These are phyloP conservation scores for Propithecus deckenii DNA, from an alignment of 2,797 vertebrate species.

Conservation along the genomic window DNA sequence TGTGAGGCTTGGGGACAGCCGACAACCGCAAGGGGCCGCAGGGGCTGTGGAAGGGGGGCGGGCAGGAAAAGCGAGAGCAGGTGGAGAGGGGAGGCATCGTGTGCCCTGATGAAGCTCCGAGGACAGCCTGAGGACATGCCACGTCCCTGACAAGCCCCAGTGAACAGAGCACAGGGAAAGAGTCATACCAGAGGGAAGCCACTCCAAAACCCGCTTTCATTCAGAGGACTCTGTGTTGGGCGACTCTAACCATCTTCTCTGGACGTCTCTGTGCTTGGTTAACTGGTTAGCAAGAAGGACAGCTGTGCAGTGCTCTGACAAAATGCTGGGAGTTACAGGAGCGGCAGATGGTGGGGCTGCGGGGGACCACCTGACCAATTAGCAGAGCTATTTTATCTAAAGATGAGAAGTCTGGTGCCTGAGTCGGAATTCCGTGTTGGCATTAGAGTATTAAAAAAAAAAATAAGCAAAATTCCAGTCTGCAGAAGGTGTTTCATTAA, in stretches of 20 bases:
- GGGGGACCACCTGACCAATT: neutral
- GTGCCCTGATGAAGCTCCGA: neutral
- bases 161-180: accelerated
- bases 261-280: neutral
- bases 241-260: neutral
- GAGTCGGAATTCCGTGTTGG: neutral
- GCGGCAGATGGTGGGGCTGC: neutral
- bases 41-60: accelerated
- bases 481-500: neutral
- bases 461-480: neutral
- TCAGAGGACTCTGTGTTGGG: neutral
- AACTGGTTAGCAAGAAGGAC: neutral
- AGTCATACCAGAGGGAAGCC: accelerated
- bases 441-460: neutral
- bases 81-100: too few relatives aligned
- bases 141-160: too few relatives aligned
- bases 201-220: too few relatives aligned
- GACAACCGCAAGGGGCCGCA: accelerated
- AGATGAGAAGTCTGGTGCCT: neutral
- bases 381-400: neutral
- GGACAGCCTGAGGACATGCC: accelerated
- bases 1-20: too few relatives aligned
- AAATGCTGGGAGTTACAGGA: neutral
- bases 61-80: accelerated
- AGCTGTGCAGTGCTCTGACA: neutral